Percentiles rank a stretch among this genome's conserved stretches.
phyloP scores from a whole-genome alignment of 1,140 invertebrate genomes.

The Drosophila busckii region DNA sequence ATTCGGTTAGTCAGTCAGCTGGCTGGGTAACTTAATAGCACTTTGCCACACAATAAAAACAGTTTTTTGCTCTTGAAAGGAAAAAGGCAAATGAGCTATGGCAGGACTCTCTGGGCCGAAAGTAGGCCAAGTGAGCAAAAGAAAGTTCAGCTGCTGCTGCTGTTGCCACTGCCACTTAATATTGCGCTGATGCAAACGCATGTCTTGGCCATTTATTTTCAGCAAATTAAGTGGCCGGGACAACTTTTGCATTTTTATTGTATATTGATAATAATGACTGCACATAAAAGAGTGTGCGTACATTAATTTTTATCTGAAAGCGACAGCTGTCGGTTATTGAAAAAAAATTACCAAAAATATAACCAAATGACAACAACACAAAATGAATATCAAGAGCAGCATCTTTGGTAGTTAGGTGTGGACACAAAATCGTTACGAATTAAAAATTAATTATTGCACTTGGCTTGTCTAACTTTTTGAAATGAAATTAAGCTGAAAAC shows the following conservation, averaged over 20 bases:
- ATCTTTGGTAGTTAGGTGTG: too few relatives aligned
- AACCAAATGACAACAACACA: not conserved
- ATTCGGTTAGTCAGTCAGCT: constrained; percentile 36
- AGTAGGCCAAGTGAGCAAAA: constrained; percentile 30
- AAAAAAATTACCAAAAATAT: constrained; percentile 7
- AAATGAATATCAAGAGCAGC: too few relatives aligned
- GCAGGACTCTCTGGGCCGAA: too few relatives aligned
- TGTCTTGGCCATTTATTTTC: constrained; percentile 59
- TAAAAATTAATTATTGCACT: too few relatives aligned
- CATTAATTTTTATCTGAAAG: constrained; percentile 66
- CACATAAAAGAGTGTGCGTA: constrained; percentile 35
- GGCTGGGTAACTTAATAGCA: constrained; percentile 60
- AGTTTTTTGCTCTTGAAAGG: constrained; percentile 18
- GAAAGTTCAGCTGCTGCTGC: not conserved
- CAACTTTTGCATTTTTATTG: constrained; percentile 55
- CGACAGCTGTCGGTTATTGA: constrained; percentile 35
- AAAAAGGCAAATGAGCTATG: too few relatives aligned
- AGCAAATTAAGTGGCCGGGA: constrained; percentile 58
- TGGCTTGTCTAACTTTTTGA: too few relatives aligned
- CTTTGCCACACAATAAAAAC: constrained; percentile 65
- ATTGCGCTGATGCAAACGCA: constrained; percentile 37
- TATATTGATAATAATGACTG: constrained; percentile 66
- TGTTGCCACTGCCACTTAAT: constrained; percentile 35
- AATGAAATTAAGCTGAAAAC: constrained; percentile 17
- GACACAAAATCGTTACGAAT: too few relatives aligned